Percentiles rank a stretch among this genome's conserved stretches.
Conservation (phyloP, 2,113 vertebrate genomes). For the Xiphias gladius region DNA sequence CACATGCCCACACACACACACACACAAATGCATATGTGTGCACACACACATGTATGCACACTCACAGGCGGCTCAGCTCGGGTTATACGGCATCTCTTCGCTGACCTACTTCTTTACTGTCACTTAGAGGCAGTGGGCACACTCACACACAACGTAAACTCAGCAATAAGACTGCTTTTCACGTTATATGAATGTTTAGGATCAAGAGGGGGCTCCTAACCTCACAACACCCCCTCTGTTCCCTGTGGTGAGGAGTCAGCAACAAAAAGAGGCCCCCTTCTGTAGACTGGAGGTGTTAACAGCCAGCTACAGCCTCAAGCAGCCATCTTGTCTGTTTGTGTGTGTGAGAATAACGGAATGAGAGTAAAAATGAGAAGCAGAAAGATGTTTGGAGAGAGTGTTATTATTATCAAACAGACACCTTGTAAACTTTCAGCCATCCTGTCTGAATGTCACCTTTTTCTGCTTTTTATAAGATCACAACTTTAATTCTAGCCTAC, state of each 20-base stretch:
- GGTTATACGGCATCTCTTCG: slow-evolving; percentile 67
- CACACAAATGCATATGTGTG: slow-evolving; percentile 10
- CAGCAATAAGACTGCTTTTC: slow-evolving; percentile 23
- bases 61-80: slow-evolving; percentile 48
- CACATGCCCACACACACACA: slow-evolving; percentile 46
- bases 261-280: slow-evolving; percentile 73
- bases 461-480: background rate
- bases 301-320: slow-evolving; percentile 62
- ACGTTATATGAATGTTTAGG: slow-evolving; percentile 44
- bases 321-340: slow-evolving; percentile 75
- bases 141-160: slow-evolving; percentile 42
- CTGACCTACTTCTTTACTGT: slow-evolving; percentile 82
- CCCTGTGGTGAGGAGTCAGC: slow-evolving; percentile 52
- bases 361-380: background rate
- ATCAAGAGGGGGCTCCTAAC: slow-evolving; percentile 44
- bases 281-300: slow-evolving; percentile 72
- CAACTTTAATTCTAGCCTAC: slow-evolving; percentile 13
- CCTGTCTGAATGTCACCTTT: background rate
- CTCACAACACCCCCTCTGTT: slow-evolving; percentile 14
- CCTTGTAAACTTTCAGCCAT: slow-evolving; percentile 13
- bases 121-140: slow-evolving; percentile 51
- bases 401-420: background rate
- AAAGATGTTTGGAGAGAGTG: background rate
- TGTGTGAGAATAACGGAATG: slow-evolving; percentile 5
- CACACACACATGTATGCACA: slow-evolving; percentile 7